Evolutionary conservation across 2,888 invertebrate species (phyloP).

Genomic region (Elysia crispata): DNA sequence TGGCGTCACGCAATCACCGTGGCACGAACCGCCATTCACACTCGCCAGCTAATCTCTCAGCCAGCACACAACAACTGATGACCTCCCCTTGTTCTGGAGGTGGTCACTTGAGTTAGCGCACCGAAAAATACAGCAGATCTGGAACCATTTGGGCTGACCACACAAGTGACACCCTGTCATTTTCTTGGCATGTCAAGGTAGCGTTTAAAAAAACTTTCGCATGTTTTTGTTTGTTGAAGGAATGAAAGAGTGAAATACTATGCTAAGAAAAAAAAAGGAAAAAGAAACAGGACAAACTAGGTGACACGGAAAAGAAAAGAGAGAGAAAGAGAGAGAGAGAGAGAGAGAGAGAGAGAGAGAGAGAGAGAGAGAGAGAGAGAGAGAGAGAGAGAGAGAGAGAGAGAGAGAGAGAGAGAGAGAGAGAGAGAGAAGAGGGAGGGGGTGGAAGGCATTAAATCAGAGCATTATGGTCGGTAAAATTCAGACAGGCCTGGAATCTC

Average conservation of each 20-base stretch:
- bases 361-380: conserved; percentile 30
- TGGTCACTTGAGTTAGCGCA: not conserved
- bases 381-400: conserved; percentile 29
- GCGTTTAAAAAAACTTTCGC: no score
- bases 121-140: not conserved
- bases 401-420: conserved; percentile 35
- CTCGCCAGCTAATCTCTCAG: no score
- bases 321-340: conserved; percentile 20
- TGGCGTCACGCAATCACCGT: no score
- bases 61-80: not conserved
- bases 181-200: no score
- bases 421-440: conserved; percentile 9
- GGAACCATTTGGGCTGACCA: no score
- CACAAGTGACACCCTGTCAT: no score
- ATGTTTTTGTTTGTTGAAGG: no score
- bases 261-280: not conserved
- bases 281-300: not conserved
- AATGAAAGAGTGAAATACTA: no score
- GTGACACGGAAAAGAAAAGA: conserved; percentile 17
- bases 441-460: not conserved
- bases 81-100: not conserved
- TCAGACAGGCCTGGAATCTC: no score
- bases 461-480: no score
- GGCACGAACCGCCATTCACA: no score
- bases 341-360: conserved; percentile 33